A percentile compares a stretch with the other conserved stretches of the same genome.
Conservation (phyloP, 2,888 invertebrate genomes). For the Nycteola revayana region DNA sequence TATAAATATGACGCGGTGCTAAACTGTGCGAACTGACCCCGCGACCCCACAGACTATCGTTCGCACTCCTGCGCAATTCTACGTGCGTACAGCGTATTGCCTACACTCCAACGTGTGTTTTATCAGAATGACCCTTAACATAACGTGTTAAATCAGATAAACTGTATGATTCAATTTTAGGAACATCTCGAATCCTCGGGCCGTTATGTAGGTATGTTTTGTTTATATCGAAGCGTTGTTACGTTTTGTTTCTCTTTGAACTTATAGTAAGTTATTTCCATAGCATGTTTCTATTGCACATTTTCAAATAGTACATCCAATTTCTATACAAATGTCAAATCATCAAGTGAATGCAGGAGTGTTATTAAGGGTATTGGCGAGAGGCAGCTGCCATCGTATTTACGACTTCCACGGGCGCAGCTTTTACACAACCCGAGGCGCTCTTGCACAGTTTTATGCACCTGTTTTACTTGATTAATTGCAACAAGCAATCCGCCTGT, state of each 20-base stretch:
- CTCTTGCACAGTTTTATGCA: conserved; percentile 54
- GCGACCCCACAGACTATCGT: conserved; percentile 52
- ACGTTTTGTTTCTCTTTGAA: conserved; percentile 7
- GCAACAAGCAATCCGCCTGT: conserved; percentile 54
- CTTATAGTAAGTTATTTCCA: conserved; percentile 13
- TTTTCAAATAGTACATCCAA: conserved; percentile 27
- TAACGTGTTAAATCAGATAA: conserved; percentile 30
- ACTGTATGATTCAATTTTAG: conserved; percentile 24
- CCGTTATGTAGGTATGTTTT: neutral
- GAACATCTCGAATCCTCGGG: conserved; percentile 9
- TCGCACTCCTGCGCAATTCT: conserved; percentile 44
- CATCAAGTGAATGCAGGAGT: conserved; percentile 43
- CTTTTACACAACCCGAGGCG: conserved; percentile 52
- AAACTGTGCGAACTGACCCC: conserved; percentile 75
- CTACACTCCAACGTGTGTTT: conserved; percentile 27
- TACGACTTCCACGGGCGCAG: conserved; percentile 66
- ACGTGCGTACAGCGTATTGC: conserved; percentile 20
- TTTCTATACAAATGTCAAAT: conserved; percentile 58
- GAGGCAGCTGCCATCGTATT: conserved; percentile 67
- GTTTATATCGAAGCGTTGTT: conserved; percentile 4
- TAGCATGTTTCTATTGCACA: conserved; percentile 28
- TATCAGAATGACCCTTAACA: conserved; percentile 30
- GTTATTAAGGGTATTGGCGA: conserved; percentile 40
- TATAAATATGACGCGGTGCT: conserved; percentile 82
- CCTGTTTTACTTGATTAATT: conserved; percentile 75